phyloP scores from a whole-genome alignment of 2,797 vertebrate species.

The Setipinna tenuifilis region DNA sequence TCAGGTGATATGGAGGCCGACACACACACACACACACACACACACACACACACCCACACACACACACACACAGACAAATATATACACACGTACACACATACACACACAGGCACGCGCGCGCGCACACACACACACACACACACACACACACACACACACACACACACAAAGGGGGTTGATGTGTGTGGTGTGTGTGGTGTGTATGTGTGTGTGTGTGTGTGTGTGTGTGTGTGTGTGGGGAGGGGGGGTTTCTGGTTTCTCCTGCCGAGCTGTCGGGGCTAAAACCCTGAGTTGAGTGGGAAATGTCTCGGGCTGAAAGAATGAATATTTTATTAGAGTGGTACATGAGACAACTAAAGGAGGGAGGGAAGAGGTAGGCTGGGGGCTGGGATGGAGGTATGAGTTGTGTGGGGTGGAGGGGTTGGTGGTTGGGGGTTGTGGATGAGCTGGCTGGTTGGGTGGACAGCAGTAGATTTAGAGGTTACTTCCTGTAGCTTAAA shows the following conservation, averaged over 20 bases:
- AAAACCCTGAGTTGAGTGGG: conserved; percentile 25
- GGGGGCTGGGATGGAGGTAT: background rate
- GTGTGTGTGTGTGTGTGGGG: too few species aligned
- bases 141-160: background rate
- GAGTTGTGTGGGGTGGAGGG: background rate
- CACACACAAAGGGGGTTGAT: background rate
- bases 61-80: too few species aligned
- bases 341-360: background rate
- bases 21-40: background rate
- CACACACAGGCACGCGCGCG: too few species aligned
- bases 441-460: background rate
- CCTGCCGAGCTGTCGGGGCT: background rate
- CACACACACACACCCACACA: too few species aligned
- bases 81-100: too few species aligned
- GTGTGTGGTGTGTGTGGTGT: background rate
- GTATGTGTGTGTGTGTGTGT: too few species aligned
- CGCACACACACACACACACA: background rate
- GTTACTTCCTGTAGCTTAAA: conserved; percentile 56
- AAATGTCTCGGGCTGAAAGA: conserved; percentile 16
- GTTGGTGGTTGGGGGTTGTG: too few species aligned
- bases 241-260: background rate
- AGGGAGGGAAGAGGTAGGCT: background rate
- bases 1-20: conserved; percentile 8
- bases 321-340: background rate
- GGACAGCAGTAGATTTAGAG: conserved; percentile 21